Evolutionary conservation across 2,797 vertebrate species (phyloP), one percentile per base, ranked within the genome.

Genomic region (Aldrovandia affinis): DNA sequence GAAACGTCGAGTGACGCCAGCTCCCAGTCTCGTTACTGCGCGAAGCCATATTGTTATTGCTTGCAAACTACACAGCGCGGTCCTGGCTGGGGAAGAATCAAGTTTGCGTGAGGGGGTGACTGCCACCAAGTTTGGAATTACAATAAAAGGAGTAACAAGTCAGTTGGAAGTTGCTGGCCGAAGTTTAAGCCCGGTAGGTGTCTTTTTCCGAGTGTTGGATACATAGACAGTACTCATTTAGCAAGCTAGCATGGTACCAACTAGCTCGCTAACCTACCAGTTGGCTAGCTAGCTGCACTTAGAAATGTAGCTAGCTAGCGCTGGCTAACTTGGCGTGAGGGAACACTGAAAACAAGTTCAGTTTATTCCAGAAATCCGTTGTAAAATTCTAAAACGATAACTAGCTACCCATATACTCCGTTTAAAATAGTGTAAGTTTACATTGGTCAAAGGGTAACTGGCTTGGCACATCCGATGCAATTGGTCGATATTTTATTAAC

Each of bases 1-100:
- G 39, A 42, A 15, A 18, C 55, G 75, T 50, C 59, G 47, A 63
- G 50, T 86, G 85, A 85, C 83, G 83, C 78, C 47, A 55, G 83
- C 30, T 82, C 52, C 75, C 55, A 85, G 20, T 55, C 79, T 54
- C 81, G 81, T 47, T 47, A 44, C 57, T 25, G 78, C 68, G 73
- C 85, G 91, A 90, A 94, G 93, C 94, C 94, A 94, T 94, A 86
- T 95, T 95, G 94, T 94, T 90, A 88, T 90, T 86, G 81, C 86
- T 83, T 80, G 85, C 68, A 61, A 84, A 78, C 79, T 86, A 85
- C 89, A 85, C 88, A 90, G 88, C 81, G 82, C 89, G 88, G 86
- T 85, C 88, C 83, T 55, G 85, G 88, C 81, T 78, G 86, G 47
- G 88, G 86, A 81, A 90, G 86, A 83, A 68, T n/a, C 25, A 50